Evolutionary conservation across 2,797 vertebrate genomes (phyloP), one percentile per base, ranked within the genome.

Genomic region (Geotrypetes seraphini): DNA sequence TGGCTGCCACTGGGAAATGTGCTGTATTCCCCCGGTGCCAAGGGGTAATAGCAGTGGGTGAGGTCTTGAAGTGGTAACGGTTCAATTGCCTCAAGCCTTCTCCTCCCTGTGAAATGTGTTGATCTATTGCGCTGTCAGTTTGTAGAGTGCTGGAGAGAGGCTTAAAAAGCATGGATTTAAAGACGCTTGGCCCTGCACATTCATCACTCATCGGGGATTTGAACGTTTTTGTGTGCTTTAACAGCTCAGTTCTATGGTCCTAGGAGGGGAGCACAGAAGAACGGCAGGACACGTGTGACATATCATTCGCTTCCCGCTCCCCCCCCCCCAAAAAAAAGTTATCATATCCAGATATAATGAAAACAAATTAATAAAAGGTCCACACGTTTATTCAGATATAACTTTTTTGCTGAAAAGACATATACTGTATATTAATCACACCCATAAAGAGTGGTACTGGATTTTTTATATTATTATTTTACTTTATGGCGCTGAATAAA

Each of bases 51-150:
- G 53, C n/a, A 17, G 27, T 36, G 46, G 45, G 48, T 47, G 47
- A 50, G 38, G 53, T 43, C 33, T 43, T 22, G 50, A 60, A 60
- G 58, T 50, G 36, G 36, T 57, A 60, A 65, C 36, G 10, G 51
- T 40, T 52, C 60, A 63, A 69, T 57, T 60, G 69, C 64, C 59
- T 48, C 47, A 61, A 61, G 60, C 67, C n/a, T 57, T 59, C 66
- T 69, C 51, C 50, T 66, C 59, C 65, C 56, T 23, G 66, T 63
- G 60, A 66, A 68, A 71, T 63, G 49, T 52, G 58, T 62, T 73
- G 71, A 76, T 79, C 77, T 76, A 80, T 66, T 62, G 70, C 47
- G 41, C 75, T 79, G 75, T 79, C 77, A 76, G 58, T 66, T 65
- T 61, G n/a, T n/a, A 57, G 70, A 76, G 71, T 67, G 64, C 75